Conservation (phyloP, 2,888 invertebrate species). For the Aradus depressus region DNA sequence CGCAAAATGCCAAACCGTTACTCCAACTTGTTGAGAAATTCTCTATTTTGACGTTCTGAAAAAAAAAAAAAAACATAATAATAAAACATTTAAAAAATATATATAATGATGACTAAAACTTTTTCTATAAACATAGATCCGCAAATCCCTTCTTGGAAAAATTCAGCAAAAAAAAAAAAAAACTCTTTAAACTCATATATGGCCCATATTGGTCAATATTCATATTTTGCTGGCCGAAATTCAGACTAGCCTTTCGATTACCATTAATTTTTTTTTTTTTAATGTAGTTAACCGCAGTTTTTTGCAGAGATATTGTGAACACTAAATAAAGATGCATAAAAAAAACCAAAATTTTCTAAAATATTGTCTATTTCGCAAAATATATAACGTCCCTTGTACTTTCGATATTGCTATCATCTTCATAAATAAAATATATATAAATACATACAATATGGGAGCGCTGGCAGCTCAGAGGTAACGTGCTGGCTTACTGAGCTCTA, state of each 20-base stretch:
- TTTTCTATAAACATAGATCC: background rate
- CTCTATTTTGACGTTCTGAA: slow-evolving; percentile 89
- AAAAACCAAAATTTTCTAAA: too few species aligned
- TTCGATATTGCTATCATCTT: too few species aligned
- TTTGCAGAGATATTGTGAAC: background rate
- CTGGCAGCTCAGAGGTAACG: too few species aligned
- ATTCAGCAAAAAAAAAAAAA: background rate
- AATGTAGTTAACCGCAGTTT: background rate
- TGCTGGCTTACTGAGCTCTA: too few species aligned
- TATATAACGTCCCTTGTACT: too few species aligned
- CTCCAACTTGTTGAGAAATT: slow-evolving; percentile 99
- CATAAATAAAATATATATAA: too few species aligned
- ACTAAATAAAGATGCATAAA: too few species aligned
- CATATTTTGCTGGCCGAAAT: background rate
- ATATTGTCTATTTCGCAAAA: too few species aligned
- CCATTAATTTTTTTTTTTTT: background rate
- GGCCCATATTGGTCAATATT: background rate
- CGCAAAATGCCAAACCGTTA: slow-evolving; percentile 98
- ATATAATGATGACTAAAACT: background rate
- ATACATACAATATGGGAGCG: too few species aligned
- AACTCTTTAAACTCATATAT: background rate
- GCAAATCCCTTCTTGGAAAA: too few species aligned
- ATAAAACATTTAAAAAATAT: slow-evolving; percentile 2
- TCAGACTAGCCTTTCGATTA: background rate
- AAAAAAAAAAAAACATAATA: slow-evolving; percentile 28